phyloP scores from a whole-genome alignment of 2,113 vertebrate genomes.

The Pimephales promelas region DNA sequence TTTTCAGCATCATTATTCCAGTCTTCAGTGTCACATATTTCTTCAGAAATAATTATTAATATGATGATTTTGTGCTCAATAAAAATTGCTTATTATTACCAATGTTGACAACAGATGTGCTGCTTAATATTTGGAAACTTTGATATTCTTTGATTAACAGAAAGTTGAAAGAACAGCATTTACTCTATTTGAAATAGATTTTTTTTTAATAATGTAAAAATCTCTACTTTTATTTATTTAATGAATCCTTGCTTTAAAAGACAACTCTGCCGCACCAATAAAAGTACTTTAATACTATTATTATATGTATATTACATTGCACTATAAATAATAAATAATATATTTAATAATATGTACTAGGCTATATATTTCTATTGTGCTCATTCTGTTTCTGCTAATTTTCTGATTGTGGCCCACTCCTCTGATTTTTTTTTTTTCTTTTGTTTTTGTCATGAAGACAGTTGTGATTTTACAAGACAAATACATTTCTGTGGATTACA shows the following conservation, averaged over 20 bases:
- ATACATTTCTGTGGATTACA: not conserved
- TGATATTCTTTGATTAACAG: not conserved
- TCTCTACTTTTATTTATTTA: not conserved
- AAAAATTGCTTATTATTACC: not conserved
- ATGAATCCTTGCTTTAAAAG: not conserved
- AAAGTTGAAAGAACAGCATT: not conserved
- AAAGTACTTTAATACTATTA: too few relatives aligned
- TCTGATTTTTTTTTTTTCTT: not conserved
- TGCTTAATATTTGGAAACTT: not conserved
- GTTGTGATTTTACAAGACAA: not conserved
- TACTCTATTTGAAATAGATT: not conserved
- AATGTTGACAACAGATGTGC: not conserved
- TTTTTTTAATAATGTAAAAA: not conserved
- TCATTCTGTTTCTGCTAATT: not conserved
- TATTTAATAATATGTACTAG: too few relatives aligned
- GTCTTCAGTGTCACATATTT: not conserved
- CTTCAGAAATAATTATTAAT: not conserved
- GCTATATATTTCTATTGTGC: too few relatives aligned
- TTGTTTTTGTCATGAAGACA: not conserved
- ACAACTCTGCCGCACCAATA: too few relatives aligned
- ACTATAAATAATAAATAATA: too few relatives aligned
- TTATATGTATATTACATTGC: too few relatives aligned
- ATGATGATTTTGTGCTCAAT: not conserved
- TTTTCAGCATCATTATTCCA: not conserved
- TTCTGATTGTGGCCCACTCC: not conserved